phyloP scores from a whole-genome alignment of 2,888 invertebrate genomes.

The Coenonympha glycerion region DNA sequence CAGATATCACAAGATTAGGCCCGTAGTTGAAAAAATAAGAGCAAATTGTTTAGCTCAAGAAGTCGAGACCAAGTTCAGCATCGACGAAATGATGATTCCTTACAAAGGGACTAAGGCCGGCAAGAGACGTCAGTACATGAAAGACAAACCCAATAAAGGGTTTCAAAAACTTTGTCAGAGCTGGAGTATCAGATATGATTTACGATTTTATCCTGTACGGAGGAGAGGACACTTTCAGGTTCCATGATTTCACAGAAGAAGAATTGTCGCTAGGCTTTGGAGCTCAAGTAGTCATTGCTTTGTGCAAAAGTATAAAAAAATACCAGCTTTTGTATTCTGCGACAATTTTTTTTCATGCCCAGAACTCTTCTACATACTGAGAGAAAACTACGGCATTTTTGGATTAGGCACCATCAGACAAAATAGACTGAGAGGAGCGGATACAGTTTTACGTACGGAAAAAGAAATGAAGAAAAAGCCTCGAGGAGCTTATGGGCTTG shows the following conservation, averaged over 20 bases:
- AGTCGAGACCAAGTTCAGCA: slow-evolving; percentile 31
- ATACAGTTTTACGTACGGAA: slow-evolving; percentile 26
- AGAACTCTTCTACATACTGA: slow-evolving; percentile 28
- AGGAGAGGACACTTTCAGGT: slow-evolving; percentile 28
- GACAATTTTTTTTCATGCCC: slow-evolving; percentile 30
- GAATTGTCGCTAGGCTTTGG: slow-evolving; percentile 11
- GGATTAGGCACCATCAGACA: slow-evolving; percentile 30
- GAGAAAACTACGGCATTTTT: slow-evolving; percentile 33
- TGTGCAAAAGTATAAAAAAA: slow-evolving; percentile 16
- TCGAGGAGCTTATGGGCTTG: slow-evolving; percentile 25
- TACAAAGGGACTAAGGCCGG: slow-evolving; percentile 41
- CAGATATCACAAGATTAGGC: slow-evolving; percentile 36
- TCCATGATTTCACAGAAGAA: slow-evolving; percentile 2
- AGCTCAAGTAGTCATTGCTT: slow-evolving; percentile 25
- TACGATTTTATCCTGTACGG: slow-evolving; percentile 40
- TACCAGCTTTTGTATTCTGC: slow-evolving; percentile 21
- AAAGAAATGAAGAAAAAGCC: slow-evolving; percentile 31
- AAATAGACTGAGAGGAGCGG: slow-evolving; percentile 32
- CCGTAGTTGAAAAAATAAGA: slow-evolving; percentile 29
- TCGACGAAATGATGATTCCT: slow-evolving; percentile 43
- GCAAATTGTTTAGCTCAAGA: slow-evolving; percentile 26
- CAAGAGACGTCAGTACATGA: slow-evolving; percentile 35
- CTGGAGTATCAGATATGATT: slow-evolving; percentile 37
- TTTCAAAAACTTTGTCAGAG: slow-evolving; percentile 32
- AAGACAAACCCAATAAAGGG: slow-evolving; percentile 34